These are phyloP conservation scores for Phasianus colchicus DNA, from an alignment of 2,113 vertebrate genomes.

Conservation along the genomic window DNA sequence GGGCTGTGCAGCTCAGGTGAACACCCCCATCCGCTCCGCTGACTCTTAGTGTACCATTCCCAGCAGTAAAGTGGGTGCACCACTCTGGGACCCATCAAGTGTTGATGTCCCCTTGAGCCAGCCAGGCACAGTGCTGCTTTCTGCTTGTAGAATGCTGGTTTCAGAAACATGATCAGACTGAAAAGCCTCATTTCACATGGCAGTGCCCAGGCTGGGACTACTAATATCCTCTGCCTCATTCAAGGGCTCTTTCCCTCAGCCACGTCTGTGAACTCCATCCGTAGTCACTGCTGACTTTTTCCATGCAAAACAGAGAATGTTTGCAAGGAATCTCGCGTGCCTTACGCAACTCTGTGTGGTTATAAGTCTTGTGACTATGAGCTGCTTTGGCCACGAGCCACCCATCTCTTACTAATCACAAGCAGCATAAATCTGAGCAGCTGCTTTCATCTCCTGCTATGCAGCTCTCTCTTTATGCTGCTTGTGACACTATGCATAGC, in stretches of 20 bases:
- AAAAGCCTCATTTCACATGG: background rate
- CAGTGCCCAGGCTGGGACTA: background rate
- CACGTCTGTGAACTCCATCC: background rate
- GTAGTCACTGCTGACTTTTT: background rate
- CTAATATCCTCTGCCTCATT: background rate
- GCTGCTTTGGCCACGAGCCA: conserved; percentile 63
- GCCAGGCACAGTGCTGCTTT: background rate
- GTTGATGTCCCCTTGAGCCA: background rate
- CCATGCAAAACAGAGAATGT: conserved; percentile 4
- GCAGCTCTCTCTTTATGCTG: conserved; percentile 19
- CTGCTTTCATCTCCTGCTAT: background rate
- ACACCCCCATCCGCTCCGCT: background rate
- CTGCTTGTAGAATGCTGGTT: background rate
- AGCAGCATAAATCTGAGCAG: conserved; percentile 50
- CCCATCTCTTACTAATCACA: conserved; percentile 46
- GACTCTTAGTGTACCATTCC: background rate
- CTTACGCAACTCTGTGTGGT: conserved; percentile 57
- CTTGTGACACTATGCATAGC: background rate
- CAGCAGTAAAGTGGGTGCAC: background rate
- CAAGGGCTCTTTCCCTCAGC: background rate
- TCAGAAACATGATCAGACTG: background rate
- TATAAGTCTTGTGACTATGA: conserved; percentile 74
- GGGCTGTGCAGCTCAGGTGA: background rate
- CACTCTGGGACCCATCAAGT: background rate
- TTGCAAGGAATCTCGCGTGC: conserved; percentile 28